Percentiles rank a stretch among this genome's conserved stretches.
Conservation (phyloP, 2,113 vertebrate genomes). For the Balaeniceps rex region DNA sequence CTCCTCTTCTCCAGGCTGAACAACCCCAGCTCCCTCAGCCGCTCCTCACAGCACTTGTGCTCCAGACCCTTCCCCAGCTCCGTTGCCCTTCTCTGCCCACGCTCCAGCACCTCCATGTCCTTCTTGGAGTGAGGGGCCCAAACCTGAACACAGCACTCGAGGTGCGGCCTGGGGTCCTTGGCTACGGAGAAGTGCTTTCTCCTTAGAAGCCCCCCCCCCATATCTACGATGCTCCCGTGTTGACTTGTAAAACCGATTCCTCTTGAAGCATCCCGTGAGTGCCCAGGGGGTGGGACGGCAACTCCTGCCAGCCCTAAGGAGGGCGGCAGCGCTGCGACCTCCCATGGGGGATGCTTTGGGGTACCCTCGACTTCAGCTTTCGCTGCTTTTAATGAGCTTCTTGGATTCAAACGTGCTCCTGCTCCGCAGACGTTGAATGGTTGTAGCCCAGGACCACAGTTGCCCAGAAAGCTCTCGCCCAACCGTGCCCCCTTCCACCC, state of each 20-base stretch:
- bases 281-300: too few relatives aligned
- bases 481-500: background rate
- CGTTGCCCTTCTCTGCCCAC: too few relatives aligned
- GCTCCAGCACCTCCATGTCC: too few relatives aligned
- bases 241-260: background rate
- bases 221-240: fast-evolving
- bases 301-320: background rate
- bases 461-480: background rate
- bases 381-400: too few relatives aligned
- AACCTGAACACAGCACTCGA: too few relatives aligned
- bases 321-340: fast-evolving
- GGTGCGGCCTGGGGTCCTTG: background rate
- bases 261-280: fast-evolving
- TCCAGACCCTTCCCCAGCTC: too few relatives aligned
- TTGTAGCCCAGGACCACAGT: too few relatives aligned
- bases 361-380: background rate
- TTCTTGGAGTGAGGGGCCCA: too few relatives aligned
- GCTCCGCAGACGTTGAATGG: background rate
- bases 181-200: background rate
- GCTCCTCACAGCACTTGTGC: too few relatives aligned
- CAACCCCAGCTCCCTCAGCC: too few relatives aligned
- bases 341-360: background rate
- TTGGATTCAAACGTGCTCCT: background rate
- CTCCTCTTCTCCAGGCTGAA: too few relatives aligned
- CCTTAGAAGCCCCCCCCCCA: background rate